Percentiles rank a stretch among this genome's conserved stretches.
phyloP scores from a whole-genome alignment of 2,888 invertebrate genomes.

The Lochmaea capreae region DNA sequence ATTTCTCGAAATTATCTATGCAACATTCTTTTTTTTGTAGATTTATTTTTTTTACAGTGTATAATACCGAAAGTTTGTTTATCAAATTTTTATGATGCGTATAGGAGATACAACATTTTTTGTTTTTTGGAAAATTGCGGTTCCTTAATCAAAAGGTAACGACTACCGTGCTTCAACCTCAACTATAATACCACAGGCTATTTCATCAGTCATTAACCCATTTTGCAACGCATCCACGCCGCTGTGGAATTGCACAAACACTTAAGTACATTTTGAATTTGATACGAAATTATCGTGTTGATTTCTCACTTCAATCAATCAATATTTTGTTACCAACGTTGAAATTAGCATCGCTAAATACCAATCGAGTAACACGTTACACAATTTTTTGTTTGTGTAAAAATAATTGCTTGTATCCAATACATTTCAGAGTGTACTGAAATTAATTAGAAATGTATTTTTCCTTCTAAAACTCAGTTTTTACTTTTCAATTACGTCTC shows the following conservation, averaged over 20 bases:
- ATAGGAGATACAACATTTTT: no score
- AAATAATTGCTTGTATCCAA: neutral
- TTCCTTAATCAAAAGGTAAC: no score
- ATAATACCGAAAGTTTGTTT: no score
- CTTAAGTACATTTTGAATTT: constrained; percentile 25
- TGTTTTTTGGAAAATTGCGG: no score
- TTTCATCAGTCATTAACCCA: neutral
- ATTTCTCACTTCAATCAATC: constrained; percentile 29
- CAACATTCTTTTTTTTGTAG: no score
- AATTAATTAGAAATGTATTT: neutral
- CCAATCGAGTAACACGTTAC: constrained; percentile 11
- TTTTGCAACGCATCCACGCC: neutral
- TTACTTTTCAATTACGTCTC: neutral
- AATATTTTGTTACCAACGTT: constrained; percentile 23
- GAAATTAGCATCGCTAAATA: constrained; percentile 30
- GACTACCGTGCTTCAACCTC: no score
- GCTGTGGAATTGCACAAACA: constrained; percentile 17
- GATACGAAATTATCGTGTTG: constrained; percentile 17
- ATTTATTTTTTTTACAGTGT: no score
- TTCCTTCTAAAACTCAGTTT: neutral
- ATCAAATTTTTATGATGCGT: no score
- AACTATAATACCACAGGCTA: no score
- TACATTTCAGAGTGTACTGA: neutral
- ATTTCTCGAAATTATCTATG: no score
- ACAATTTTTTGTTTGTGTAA: constrained; percentile 1